These are phyloP conservation scores for Panthera tigris DNA, from an alignment of 2,113 vertebrate species.

Conservation along the genomic window DNA sequence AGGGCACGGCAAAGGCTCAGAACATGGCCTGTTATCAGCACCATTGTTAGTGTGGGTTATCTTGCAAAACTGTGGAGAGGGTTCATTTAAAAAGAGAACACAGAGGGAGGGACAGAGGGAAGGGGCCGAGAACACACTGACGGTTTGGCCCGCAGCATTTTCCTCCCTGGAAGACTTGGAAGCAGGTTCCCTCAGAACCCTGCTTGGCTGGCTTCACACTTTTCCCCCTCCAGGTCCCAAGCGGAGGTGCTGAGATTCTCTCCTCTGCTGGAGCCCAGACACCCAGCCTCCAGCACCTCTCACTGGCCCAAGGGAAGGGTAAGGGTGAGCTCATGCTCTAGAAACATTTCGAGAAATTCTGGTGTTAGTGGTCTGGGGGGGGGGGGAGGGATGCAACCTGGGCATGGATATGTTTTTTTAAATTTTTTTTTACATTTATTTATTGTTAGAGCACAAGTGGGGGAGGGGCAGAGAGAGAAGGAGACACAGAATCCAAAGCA, in stretches of 20 bases:
- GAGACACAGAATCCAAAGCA: no score
- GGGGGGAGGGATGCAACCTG: not conserved
- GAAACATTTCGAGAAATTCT: not conserved
- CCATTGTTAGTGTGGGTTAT: no score
- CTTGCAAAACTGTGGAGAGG: not conserved
- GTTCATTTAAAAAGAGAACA: not conserved
- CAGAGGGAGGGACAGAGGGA: no score
- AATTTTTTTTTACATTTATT: no score
- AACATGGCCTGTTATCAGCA: not conserved
- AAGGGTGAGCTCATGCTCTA: not conserved
- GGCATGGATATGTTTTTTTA: not conserved
- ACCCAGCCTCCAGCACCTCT: not conserved
- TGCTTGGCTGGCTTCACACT: rapidly evolving
- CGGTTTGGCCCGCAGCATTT: rapidly evolving
- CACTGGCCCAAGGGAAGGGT: rapidly evolving
- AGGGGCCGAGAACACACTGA: no score
- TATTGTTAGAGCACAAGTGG: no score
- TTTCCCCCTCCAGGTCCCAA: no score
- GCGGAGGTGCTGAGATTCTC: not conserved
- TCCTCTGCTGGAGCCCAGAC: not conserved
- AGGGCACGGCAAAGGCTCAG: not conserved
- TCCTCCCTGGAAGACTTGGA: not conserved
- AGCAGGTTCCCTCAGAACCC: no score
- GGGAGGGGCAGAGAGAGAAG: no score
- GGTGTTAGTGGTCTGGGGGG: rapidly evolving